Conservation (phyloP, 2,113 vertebrate genomes). For the Panthera uncia region DNA sequence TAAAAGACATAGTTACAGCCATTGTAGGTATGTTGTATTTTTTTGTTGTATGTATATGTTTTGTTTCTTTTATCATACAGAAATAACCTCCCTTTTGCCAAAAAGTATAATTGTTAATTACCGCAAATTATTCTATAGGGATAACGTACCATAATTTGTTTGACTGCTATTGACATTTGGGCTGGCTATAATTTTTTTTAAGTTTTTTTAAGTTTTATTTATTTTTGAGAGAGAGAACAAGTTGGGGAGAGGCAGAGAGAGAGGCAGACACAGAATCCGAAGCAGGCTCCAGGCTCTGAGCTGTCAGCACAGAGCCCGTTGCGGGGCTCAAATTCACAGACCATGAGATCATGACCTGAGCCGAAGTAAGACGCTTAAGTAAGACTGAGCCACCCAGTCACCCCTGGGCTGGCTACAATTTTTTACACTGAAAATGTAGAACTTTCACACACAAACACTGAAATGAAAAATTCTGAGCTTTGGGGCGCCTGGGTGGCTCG, state of each 20-base stretch:
- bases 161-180: background rate
- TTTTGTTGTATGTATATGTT: background rate
- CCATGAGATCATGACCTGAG: no score
- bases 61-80: background rate
- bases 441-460: background rate
- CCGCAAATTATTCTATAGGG: background rate
- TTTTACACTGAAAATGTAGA: constrained; percentile 21
- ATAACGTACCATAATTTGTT: background rate
- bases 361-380: no score
- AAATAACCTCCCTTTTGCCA: background rate
- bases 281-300: no score
- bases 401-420: background rate
- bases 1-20: background rate
- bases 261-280: no score
- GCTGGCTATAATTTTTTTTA: background rate
- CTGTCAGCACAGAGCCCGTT: no score
- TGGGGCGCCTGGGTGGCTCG: background rate
- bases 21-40: background rate
- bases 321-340: no score
- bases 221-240: no score
- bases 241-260: no score
- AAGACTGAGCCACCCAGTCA: no score
- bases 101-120: background rate
- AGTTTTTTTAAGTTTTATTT: no score
- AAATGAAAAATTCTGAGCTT: background rate